Percentiles rank a stretch among this genome's conserved stretches.
These are phyloP conservation scores for Alentia gelatinosa DNA, from an alignment of 2,888 invertebrate species.

Conservation along the genomic window DNA sequence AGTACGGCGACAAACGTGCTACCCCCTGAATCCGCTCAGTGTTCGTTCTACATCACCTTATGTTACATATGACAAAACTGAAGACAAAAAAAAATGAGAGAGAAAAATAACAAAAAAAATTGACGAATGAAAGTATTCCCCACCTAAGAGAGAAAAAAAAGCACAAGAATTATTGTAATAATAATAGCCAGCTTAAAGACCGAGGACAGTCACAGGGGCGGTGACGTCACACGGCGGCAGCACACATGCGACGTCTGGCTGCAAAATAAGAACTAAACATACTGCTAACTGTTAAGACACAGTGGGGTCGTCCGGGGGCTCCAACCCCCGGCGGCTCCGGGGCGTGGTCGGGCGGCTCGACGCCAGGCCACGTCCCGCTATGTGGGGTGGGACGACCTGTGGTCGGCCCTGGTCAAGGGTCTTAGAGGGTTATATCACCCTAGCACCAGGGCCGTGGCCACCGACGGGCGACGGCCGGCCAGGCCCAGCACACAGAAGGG, in stretches of 20 bases:
- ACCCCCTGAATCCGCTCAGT: slow-evolving; percentile 24
- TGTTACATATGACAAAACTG: background rate
- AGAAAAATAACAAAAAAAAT: slow-evolving; percentile 27
- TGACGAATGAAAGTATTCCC: slow-evolving; percentile 24
- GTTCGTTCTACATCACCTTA: background rate
- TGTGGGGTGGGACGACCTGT: background rate
- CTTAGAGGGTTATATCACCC: slow-evolving; percentile 15
- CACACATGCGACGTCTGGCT: slow-evolving; percentile 3
- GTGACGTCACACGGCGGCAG: background rate
- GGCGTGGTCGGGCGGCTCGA: too few species aligned
- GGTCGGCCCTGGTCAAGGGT: background rate
- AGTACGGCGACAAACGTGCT: slow-evolving; percentile 36
- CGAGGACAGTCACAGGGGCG: slow-evolving; percentile 35
- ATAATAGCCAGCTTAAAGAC: slow-evolving; percentile 13
- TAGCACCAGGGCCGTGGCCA: background rate
- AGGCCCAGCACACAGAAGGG: background rate
- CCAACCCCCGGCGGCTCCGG: background rate
- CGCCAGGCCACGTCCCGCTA: background rate
- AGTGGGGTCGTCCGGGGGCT: background rate
- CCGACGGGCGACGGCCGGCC: background rate
- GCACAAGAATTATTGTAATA: too few species aligned
- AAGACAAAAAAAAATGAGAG: background rate
- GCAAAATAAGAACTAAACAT: background rate
- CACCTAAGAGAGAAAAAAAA: slow-evolving; percentile 14
- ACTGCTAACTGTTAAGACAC: background rate